These are phyloP conservation scores for Crocallis elinguaria DNA, from an alignment of 2,888 invertebrate species.

Conservation along the genomic window DNA sequence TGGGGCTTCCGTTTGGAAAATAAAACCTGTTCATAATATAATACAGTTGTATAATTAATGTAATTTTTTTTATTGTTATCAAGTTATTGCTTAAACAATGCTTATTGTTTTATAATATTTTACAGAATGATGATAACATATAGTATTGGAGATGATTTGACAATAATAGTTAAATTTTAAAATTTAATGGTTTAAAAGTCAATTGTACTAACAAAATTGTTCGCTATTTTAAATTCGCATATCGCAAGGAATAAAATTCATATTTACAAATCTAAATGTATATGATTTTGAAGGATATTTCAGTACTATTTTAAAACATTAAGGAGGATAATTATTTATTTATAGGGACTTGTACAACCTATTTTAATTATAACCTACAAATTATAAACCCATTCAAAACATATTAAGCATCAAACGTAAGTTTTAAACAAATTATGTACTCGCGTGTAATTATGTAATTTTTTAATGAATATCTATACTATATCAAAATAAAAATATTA, in stretches of 20 bases:
- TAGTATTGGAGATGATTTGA: slow-evolving; percentile 33
- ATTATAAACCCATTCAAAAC: no score
- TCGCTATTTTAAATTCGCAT: slow-evolving; percentile 43
- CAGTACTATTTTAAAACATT: not conserved
- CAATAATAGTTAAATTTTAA: slow-evolving; percentile 40
- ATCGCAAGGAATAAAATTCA: slow-evolving; percentile 53
- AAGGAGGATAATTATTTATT: not conserved
- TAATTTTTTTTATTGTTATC: not conserved
- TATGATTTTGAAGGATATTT: not conserved
- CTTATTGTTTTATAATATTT: slow-evolving; percentile 1
- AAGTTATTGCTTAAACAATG: not conserved
- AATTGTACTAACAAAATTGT: slow-evolving; percentile 32
- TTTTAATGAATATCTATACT: not conserved
- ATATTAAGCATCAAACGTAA: no score
- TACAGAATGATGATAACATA: slow-evolving; percentile 28
- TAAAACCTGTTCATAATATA: slow-evolving; percentile 13
- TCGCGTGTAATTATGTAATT: no score
- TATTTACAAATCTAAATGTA: slow-evolving; percentile 34
- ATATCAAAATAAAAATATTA: slow-evolving; percentile 8
- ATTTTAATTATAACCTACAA: no score
- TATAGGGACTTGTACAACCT: not conserved
- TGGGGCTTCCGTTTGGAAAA: slow-evolving; percentile 39
- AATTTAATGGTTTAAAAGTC: slow-evolving; percentile 31
- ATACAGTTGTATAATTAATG: not conserved
- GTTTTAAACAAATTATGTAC: no score